A percentile compares a stretch with the other conserved stretches of the same genome.
Evolutionary conservation across 2,797 vertebrate genomes (phyloP).

Genomic region (Amazona ochrocephala): DNA sequence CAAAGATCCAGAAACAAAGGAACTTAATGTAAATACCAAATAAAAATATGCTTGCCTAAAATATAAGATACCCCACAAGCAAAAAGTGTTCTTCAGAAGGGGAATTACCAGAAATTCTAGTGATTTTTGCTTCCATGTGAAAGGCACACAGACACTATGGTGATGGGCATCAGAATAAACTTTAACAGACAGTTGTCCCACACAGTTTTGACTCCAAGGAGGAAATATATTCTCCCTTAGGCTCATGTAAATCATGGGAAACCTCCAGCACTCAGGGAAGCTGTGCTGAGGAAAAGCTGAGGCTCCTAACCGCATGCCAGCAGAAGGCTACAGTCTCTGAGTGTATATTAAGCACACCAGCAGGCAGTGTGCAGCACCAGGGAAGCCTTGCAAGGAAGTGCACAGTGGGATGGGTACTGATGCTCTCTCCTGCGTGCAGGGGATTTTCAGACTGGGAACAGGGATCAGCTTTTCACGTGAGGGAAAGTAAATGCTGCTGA

Average conservation of each 20-base stretch:
- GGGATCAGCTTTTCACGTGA: background rate
- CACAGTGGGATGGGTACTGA: background rate
- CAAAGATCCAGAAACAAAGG: background rate
- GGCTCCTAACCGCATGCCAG: background rate
- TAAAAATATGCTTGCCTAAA: background rate
- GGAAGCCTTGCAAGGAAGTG: background rate
- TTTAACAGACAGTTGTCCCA: slow-evolving; percentile 11
- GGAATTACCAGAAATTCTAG: slow-evolving; percentile 10
- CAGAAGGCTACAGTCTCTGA: background rate
- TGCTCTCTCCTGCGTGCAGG: rapidly evolving
- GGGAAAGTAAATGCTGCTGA: background rate
- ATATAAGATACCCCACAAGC: background rate
- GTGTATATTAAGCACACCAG: background rate
- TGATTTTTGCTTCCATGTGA: background rate
- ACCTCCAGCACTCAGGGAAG: background rate
- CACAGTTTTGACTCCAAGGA: background rate
- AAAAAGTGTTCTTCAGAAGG: background rate
- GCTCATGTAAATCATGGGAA: slow-evolving; percentile 25
- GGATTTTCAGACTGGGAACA: background rate
- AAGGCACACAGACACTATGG: background rate
- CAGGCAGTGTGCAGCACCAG: background rate
- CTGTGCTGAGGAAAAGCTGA: background rate
- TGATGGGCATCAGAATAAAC: background rate
- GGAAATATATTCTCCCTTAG: slow-evolving; percentile 21
- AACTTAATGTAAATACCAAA: background rate